Conservation (phyloP, 2,113 vertebrate genomes). For the Odocoileus virginianus region DNA sequence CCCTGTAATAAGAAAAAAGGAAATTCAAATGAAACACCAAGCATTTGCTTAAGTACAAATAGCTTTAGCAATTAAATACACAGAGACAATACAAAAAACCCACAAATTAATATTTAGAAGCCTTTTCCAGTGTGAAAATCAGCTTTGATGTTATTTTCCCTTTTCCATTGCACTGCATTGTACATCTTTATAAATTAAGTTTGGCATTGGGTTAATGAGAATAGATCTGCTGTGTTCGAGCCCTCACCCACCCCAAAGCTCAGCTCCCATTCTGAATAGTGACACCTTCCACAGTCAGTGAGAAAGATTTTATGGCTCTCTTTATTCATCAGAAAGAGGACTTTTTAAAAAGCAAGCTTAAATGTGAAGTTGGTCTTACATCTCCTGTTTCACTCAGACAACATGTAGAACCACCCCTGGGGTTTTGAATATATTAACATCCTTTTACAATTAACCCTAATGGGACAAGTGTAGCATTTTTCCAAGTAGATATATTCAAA, state of each 20-base stretch:
- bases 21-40: constrained; percentile 66
- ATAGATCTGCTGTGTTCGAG: not conserved
- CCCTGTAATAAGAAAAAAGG: constrained; percentile 57
- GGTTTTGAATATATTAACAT: constrained; percentile 81
- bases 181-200: constrained; percentile 49
- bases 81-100: constrained; percentile 40
- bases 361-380: constrained; percentile 72
- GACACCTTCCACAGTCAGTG: not conserved
- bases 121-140: constrained; percentile 26
- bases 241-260: not conserved
- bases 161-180: not conserved
- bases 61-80: constrained; percentile 67
- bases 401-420: constrained; percentile 76
- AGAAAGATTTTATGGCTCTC: constrained; percentile 50
- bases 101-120: constrained; percentile 65
- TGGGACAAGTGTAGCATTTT: constrained; percentile 76
- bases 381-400: constrained; percentile 72
- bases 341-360: constrained; percentile 71
- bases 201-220: constrained; percentile 34
- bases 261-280: not conserved
- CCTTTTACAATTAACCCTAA: constrained; percentile 83
- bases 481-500: constrained; percentile 76
- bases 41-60: constrained; percentile 66
- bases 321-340: constrained; percentile 73
- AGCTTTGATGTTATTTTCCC: constrained; percentile 36